Percentiles rank a stretch among this genome's conserved stretches.
These are phyloP conservation scores for Craseonycteris thonglongyai DNA, from an alignment of 2,113 vertebrate genomes.

Conservation along the genomic window DNA sequence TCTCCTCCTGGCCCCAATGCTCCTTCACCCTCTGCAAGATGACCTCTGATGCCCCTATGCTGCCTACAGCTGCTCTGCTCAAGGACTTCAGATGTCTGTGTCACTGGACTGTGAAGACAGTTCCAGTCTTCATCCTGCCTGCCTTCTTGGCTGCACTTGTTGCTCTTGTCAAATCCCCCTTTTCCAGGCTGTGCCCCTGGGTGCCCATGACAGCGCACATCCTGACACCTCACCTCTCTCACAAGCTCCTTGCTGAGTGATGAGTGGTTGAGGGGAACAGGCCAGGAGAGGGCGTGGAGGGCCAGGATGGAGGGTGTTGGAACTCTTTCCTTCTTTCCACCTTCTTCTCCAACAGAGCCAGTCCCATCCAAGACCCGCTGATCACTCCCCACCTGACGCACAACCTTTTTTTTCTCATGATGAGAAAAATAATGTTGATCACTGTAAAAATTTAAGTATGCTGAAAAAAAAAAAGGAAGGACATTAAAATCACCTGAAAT, in stretches of 20 bases:
- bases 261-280: not conserved
- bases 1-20: not conserved
- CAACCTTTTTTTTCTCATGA: not conserved
- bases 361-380: not conserved
- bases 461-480: not conserved
- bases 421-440: not conserved
- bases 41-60: not conserved
- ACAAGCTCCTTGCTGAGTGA: not conserved
- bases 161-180: not conserved
- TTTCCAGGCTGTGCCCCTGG: not conserved
- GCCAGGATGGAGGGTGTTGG: not conserved
- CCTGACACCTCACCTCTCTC: not conserved
- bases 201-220: not conserved
- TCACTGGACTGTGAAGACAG: not conserved
- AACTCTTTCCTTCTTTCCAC: not conserved
- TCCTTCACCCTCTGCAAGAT: not conserved
- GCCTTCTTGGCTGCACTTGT: not conserved
- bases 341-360: not conserved
- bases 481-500: not conserved
- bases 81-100: not conserved
- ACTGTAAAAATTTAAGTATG: not conserved
- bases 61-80: not conserved
- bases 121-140: not conserved
- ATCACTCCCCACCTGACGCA: not conserved
- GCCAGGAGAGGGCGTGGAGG: not conserved